Conservation (phyloP, 1,140 invertebrate species). For the Drosophila arawakana region DNA sequence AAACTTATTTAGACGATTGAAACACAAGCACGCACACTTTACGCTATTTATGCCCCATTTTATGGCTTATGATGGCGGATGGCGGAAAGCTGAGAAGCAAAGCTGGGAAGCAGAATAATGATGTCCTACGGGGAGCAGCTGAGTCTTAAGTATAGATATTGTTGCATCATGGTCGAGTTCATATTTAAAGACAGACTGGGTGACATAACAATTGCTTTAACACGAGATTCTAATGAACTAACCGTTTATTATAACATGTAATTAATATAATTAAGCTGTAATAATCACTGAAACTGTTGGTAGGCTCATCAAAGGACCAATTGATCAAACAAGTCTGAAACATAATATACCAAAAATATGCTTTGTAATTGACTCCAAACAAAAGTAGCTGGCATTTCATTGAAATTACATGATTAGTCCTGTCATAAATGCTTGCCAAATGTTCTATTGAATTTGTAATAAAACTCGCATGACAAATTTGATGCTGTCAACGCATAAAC, state of each 20-base stretch:
- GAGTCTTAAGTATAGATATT: conserved; percentile 20
- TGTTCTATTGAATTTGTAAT: conserved; percentile 41
- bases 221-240: not conserved
- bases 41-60: conserved; percentile 42
- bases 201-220: not conserved
- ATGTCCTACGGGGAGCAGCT: conserved; percentile 27
- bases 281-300: not conserved
- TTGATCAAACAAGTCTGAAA: no score
- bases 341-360: no score
- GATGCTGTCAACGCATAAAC: conserved; percentile 47
- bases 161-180: conserved; percentile 19
- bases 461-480: conserved; percentile 59
- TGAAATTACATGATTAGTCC: not conserved
- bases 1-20: conserved; percentile 50
- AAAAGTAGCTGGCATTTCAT: no score
- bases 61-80: conserved; percentile 34
- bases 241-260: not conserved
- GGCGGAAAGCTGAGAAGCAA: not conserved
- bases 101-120: conserved; percentile 24
- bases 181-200: not conserved
- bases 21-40: conserved; percentile 33
- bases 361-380: no score
- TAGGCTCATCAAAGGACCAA: no score
- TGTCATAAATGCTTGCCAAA: conserved; percentile 32
- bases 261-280: not conserved